Evolutionary conservation across 2,888 invertebrate species (phyloP), one percentile per base, ranked within the genome.

Genomic region (Aelia acuminata): DNA sequence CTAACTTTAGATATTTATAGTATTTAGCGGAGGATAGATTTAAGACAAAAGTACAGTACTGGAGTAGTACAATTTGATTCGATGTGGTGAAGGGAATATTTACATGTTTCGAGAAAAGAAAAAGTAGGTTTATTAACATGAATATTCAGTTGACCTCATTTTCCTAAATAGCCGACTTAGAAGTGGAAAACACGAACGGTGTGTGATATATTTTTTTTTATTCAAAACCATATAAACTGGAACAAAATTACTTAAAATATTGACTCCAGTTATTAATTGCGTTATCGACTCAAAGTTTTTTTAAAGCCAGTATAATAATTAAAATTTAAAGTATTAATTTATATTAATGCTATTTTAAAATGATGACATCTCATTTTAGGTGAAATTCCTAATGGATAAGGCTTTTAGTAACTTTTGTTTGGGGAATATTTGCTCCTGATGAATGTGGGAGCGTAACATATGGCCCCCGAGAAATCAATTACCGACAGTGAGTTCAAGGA

Each of bases 111-210:
- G 18, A 43, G 43, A 47, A 80, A 22, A 80, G 43, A 80, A 43
- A 7, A 80, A 47, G 13, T 22, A 80, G 43, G 80, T 43, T 80
- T n/a, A 80, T 22, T 10, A 11, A 3, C 39, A 80, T 80, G 43
- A 80, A 80, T 80, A 80, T 80, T 43, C 43, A 80, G 80, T 11
- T 80, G 80, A 80, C 47, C 80, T 80, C 80, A 80, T 80, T 80
- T 80, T 80, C 43, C 2, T 47, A 11, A n/a, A 80, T n/a, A 22
- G 22, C n/a, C 80, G 43, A 18, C 39, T 3, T 18, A 11, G 13
- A 31, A 35, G 18, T 20, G 31, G 63, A 35, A 63, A 70, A 70
- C 63, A 70, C 63, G 63, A 70, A 35, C 26, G 35, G 18, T 31
- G 57, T n/a, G 26, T 1, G 35, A 13, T 35, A 35, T 35, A 18